Percentiles rank a stretch among this genome's conserved stretches.
Evolutionary conservation across 2,797 vertebrate species (phyloP).

Genomic region (Avahi laniger): DNA sequence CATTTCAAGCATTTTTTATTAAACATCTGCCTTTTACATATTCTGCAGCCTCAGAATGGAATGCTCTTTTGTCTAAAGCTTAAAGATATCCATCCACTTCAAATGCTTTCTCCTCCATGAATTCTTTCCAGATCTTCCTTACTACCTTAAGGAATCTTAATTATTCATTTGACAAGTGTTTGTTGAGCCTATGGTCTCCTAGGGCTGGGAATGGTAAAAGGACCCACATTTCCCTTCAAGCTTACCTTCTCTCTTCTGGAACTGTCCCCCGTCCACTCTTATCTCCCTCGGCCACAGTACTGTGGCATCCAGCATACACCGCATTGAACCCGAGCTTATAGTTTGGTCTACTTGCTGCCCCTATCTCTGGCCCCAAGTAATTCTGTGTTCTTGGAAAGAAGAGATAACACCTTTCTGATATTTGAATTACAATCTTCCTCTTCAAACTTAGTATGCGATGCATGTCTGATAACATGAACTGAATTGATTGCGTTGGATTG

Average conservation of each 20-base stretch:
- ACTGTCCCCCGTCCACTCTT: not conserved
- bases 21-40: not conserved
- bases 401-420: not conserved
- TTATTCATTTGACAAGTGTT: not conserved
- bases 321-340: not conserved
- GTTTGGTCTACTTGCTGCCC: not conserved
- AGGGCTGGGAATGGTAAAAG: not conserved
- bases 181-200: not conserved
- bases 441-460: not conserved
- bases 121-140: not conserved
- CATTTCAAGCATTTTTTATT: not conserved
- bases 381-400: constrained; percentile 14
- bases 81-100: not conserved
- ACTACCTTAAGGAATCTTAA: not conserved
- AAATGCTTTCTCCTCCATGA: not conserved
- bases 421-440: not conserved
- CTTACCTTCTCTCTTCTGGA: not conserved
- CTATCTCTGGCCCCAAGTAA: not conserved
- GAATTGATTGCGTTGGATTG: not conserved
- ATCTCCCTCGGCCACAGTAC: not conserved
- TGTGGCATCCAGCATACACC: not conserved
- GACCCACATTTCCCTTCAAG: not conserved
- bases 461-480: not conserved
- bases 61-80: not conserved
- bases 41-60: not conserved